Base-by-base conservation (phyloP, 2,888 invertebrate genomes). In the Spodoptera picta region DNA sequence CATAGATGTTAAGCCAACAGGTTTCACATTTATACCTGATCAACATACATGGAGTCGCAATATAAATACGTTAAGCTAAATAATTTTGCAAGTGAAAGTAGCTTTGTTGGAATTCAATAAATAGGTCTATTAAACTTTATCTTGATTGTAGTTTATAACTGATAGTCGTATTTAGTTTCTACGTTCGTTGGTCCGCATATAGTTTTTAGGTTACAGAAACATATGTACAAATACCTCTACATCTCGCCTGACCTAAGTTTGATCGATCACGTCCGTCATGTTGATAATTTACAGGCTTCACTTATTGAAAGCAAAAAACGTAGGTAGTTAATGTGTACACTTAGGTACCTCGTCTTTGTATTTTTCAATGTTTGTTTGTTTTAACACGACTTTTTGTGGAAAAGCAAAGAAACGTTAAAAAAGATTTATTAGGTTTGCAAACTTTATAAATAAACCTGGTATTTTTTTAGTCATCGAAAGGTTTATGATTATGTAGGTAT, bases 11-110 rank as follows among this genome's bases (percentile, higher is more conserved):
- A 61, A 70, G 24, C 47, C 44, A 76, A 81, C 81, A 63, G 70
- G 80, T 81, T 81, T 68, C 62, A 57, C 71, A 68, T 73, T 75
- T 69, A 75, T 69, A 65, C 24, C 23, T 51, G 53, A 63, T 58
- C 41, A 42, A 66, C 63, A 54, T 50, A 41, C n/a, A 46, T 47
- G 57, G 45, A 50, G 56, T 69, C 47, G 71, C 62, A 55, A 57
- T 56, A 55, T 48, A 31, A 50, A 52, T 43, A 19, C 41, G 42
- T 49, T 27, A 31, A 56, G 48, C 57, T 54, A 67, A 71, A 67
- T 47, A 41, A 71, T 65, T 12, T 10, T 14, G 27, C n/a, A 27
- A 56, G 50, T 31, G 56, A 66, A 61, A 60, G 45, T 56, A 42
- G 44, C 10, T 53, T 9, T 60, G 27, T 36, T 41, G 24, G 27